Evolutionary conservation across 1,140 invertebrate species (phyloP), one percentile per base, ranked within the genome.

Genomic region (Pogonomyrmex californicus): DNA sequence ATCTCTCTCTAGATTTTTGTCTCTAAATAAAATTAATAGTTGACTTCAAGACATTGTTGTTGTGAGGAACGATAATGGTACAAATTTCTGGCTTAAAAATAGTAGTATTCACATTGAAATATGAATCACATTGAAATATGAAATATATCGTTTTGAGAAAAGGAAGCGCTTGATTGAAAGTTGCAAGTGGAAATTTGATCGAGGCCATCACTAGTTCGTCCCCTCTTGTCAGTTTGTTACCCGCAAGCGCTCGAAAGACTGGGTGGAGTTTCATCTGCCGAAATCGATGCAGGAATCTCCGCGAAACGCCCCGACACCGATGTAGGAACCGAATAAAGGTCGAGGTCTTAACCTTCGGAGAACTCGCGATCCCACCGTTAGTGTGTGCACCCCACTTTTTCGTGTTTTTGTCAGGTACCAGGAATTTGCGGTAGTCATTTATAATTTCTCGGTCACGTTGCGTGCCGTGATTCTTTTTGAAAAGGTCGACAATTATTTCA

Each of bases 201-300:
- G 54, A 73, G 14, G 30, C 14, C 36, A 5, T 68, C 41, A n/a
- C 47, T 51, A 30, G 17, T 66, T 66, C 62, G 62, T 4, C 33
- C 5, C 7, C 44, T 86, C 23, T 76, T 66, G 82, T 41, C 62
- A 56, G 33, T 76, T 76, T 9, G 63, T 83, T 85, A 38, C 77
- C 62, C 33, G 14, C 23, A 44, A 33, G 56, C 66, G 49, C 23
- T 51, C 10, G 63, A 76, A 47, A 33, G 49, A 78, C 41, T 68
- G 79, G 81, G 89, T 75, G 88, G 73, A 58, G 70, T 85, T 76
- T 49, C 79, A 81, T 90, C 78, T 54, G 17, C 17, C 79, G 79
- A 85, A 90, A 91, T 91, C 89, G 89, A 91, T 91, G 89, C 89
- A 88, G 63, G 73, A 76, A 68, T 66, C 62, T 47, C 68, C 78